Percentiles rank a stretch among this genome's conserved stretches.
Evolutionary conservation across 2,888 invertebrate genomes (phyloP).

Genomic region (Syritta pipiens): DNA sequence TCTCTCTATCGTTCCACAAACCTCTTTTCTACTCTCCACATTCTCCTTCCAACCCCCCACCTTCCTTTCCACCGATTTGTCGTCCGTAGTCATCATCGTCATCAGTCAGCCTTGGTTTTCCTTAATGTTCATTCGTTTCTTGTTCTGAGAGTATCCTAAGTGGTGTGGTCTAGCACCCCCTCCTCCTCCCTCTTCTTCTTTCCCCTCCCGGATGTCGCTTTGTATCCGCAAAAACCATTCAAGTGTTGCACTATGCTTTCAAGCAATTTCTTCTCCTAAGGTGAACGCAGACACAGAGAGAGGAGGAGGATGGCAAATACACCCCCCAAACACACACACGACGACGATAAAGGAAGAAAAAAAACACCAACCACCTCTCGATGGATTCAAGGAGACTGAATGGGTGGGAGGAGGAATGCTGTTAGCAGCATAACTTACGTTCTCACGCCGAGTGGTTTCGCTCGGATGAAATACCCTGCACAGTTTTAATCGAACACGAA

Average conservation of each 20-base stretch:
- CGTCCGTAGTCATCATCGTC: neutral
- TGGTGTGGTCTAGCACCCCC: too few relatives aligned
- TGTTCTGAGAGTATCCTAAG: neutral
- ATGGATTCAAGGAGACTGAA: neutral
- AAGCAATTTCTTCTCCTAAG: neutral
- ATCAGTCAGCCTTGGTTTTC: constrained; percentile 11
- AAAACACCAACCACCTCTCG: neutral
- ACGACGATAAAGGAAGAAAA: neutral
- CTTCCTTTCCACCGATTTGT: neutral
- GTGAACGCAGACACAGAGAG: neutral
- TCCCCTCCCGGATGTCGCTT: too few relatives aligned
- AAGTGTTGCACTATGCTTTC: constrained; percentile 12
- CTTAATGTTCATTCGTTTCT: neutral
- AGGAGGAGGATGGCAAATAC: neutral
- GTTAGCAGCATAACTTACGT: constrained; percentile 1
- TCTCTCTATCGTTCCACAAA: too few relatives aligned
- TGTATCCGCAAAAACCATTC: constrained; percentile 11
- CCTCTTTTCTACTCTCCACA: too few relatives aligned
- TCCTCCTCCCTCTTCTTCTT: too few relatives aligned
- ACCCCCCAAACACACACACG: too few relatives aligned
- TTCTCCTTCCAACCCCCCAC: too few relatives aligned
- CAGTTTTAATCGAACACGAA: neutral
- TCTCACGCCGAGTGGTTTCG: constrained; percentile 4
- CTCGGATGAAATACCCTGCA: too few relatives aligned
- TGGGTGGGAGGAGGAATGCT: neutral